Base-by-base conservation (phyloP, 1,140 invertebrate genomes). In the Xylocopa sonorina region DNA sequence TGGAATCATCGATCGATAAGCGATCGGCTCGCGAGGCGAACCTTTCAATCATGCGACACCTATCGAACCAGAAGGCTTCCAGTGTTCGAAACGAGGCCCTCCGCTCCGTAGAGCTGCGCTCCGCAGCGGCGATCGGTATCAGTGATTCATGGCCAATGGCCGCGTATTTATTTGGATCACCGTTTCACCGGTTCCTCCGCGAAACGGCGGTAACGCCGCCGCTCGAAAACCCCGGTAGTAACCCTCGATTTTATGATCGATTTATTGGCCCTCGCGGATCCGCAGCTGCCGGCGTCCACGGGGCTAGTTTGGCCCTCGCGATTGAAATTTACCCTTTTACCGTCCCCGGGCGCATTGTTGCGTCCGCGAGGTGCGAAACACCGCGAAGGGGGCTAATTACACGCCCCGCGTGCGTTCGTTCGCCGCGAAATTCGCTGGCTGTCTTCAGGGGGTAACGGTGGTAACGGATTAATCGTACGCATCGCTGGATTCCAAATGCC, bases 11-110 rank as follows among this genome's bases (percentile, higher is more conserved):
- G 88, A 90, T 88, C 86, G 88, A 90, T 89, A 84, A 81, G 78
- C 82, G 86, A 87, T 89, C 85, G 71, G 57, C 63, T 63, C 71
- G 77, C 79, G 80, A 73, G 69, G 50, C 58, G 69, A 89, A 88
- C 85, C 87, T 88, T 91, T 91, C 90, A 90, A 91, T 91, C 90
- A 90, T 87, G 87, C 89, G 88, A 91, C 90, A 90, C 87, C 88
- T 87, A 86, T 87, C 81, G 82, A 78, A 34, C 80, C 80, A 81
- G 86, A 57, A 50, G 69, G 83, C 80, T 87, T 63, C 80, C 82
- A 82, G 81, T 87, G 81, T 84, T 84, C 81, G 75, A 87, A 87
- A 83, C 66, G 80, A 87, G 82, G 34, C 29, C 46, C 64, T 48
- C 71, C 24, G 21, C 18, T 7, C 58, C 29, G 63, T 51, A 38